Base-by-base conservation (phyloP, 2,888 invertebrate genomes). In the Meteorus colon region DNA sequence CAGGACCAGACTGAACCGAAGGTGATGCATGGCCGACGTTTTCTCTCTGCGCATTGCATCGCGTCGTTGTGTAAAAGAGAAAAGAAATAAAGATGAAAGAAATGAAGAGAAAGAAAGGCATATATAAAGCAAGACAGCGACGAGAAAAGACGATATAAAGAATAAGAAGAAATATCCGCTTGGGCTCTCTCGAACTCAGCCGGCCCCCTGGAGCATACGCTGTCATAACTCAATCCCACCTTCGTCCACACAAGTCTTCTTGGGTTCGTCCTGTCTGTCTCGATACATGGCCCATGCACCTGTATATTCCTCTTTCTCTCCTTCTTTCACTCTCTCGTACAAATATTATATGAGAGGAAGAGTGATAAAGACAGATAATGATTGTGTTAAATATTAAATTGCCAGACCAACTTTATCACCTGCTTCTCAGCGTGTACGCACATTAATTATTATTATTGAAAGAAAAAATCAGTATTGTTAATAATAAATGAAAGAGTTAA, bases 141-240 rank as follows among this genome's bases (percentile, higher is more conserved):
- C 73, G 77, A 74, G 75, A 84, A 73, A 81, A 78, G 83, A 84
- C 85, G 85, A 85, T 86, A 87, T 86, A 87, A 87, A 87, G 86
- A 88, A 87, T 86, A 87, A 87, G 86, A 87, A 86, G 86, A 86
- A 87, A 81, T 88, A 87, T 88, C 86, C 86, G 87, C 86, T 85
- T 85, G 82, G 85, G 83, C 81, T 62, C 41, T 41, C 41, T 41
- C 66, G 65, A 59, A 45, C 19, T 68, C 19, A 82, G 84, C 86
- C 88, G 88, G 89, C 89, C 89, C 88, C 89, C 89, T 85, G 87
- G 88, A 88, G 89, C 88, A 88, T 87, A 86, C 88, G 87, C 87
- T 89, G 89, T 89, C 89, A 89, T 89, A 89, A 89, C 89, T 89
- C 89, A 89, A 89, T 89, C 89, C 89, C 89, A 89, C 88, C 88